phyloP scores from a whole-genome alignment of 2,888 invertebrate species.

The Salticus scenicus region DNA sequence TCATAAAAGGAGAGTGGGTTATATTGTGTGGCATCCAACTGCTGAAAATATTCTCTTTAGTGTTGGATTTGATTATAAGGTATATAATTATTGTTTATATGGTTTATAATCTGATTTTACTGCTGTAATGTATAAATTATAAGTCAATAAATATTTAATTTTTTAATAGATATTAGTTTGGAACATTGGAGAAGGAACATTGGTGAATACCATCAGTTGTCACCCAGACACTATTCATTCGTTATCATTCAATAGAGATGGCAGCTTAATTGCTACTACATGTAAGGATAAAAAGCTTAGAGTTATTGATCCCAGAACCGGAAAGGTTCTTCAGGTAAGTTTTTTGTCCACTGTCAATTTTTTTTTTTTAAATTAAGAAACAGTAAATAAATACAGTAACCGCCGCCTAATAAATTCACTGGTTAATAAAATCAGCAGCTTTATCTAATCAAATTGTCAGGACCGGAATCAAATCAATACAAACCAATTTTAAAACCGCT shows the following conservation, averaged over 20 bases:
- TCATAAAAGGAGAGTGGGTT: conserved; percentile 93
- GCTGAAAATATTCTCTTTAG: conserved; percentile 95
- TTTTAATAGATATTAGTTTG: conserved; percentile 94
- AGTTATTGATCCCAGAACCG: conserved; percentile 92
- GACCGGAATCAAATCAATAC: too few relatives aligned
- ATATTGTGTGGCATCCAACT: conserved; percentile 97
- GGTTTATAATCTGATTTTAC: conserved; percentile 72
- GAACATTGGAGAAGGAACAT: conserved; percentile 91
- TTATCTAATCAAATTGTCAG: too few relatives aligned
- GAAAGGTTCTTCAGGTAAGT: conserved; percentile 81
- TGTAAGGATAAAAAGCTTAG: conserved; percentile 97
- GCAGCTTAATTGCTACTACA: conserved; percentile 93
- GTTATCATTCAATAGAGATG: conserved; percentile 97
- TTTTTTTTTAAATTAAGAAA: too few relatives aligned
- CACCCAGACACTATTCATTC: conserved; percentile 97
- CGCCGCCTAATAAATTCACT: too few relatives aligned
- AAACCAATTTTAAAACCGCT: too few relatives aligned
- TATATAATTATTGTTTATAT: conserved; percentile 73
- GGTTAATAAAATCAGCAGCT: too few relatives aligned
- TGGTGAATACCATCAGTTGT: conserved; percentile 88
- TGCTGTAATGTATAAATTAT: conserved; percentile 75
- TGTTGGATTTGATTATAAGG: conserved; percentile 80
- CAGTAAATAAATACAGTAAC: too few relatives aligned
- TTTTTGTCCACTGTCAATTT: too few relatives aligned
- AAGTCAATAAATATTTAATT: too few relatives aligned